Conservation (phyloP, 2,113 vertebrate species). For the Gymnocephalus cernua region DNA sequence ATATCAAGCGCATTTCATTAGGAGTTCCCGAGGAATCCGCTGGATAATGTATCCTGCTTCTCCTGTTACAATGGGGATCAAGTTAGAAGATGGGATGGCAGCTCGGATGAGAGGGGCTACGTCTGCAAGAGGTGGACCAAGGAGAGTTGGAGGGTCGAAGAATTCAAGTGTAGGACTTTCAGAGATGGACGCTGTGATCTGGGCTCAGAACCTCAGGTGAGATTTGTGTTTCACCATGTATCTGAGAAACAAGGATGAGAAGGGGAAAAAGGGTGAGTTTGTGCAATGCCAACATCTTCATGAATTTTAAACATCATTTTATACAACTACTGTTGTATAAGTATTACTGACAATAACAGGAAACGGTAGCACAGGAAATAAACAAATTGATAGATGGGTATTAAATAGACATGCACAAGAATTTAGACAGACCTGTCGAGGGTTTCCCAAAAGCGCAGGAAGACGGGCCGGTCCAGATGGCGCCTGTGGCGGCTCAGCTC, state of each 20-base stretch:
- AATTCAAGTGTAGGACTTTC: slow-evolving; percentile 25
- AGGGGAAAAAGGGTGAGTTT: background rate
- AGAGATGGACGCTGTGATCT: slow-evolving; percentile 37
- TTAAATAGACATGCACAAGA: background rate
- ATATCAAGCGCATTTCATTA: slow-evolving; percentile 36
- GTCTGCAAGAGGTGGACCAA: slow-evolving; percentile 8
- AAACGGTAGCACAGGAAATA: background rate
- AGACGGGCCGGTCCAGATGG: slow-evolving; percentile 96
- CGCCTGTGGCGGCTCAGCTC: slow-evolving; percentile 98
- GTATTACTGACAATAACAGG: background rate
- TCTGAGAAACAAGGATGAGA: slow-evolving; percentile 76
- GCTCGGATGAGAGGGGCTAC: slow-evolving; percentile 6
- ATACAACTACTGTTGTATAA: no score
- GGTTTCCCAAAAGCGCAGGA: slow-evolving; percentile 98
- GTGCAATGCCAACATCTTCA: background rate
- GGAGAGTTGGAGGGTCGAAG: slow-evolving; percentile 19
- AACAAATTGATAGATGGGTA: background rate
- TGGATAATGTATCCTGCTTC: background rate
- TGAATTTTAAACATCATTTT: background rate
- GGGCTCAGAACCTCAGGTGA: slow-evolving; percentile 95
- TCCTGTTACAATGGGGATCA: background rate
- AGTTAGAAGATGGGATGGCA: slow-evolving; percentile 31
- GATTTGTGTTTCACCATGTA: slow-evolving; percentile 99
- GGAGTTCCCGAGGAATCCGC: slow-evolving; percentile 41
- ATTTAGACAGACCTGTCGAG: slow-evolving; percentile 93